Percentiles rank a stretch among this genome's conserved stretches.
Evolutionary conservation across 2,113 vertebrate species (phyloP).

Genomic region (Pitta sordida): DNA sequence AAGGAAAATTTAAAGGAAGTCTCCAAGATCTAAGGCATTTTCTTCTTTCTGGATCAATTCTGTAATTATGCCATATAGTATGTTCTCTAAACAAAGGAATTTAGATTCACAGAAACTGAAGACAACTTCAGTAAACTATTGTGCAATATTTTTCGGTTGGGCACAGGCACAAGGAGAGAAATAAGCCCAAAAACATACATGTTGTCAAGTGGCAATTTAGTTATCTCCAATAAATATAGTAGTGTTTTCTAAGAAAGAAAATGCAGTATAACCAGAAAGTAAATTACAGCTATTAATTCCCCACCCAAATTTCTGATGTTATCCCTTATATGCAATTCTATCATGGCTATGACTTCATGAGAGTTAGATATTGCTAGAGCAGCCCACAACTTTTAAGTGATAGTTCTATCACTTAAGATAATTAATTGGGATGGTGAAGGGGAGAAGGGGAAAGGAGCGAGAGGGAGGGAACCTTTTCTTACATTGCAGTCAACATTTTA

Average conservation of each 20-base stretch:
- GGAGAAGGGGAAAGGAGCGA: too few relatives aligned
- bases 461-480: neutral
- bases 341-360: neutral
- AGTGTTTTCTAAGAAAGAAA: neutral
- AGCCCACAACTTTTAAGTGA: neutral
- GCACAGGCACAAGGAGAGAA: neutral
- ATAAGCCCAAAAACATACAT: neutral
- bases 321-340: neutral
- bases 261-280: neutral
- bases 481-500: neutral
- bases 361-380: neutral
- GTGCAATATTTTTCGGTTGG: neutral
- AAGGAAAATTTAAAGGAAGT: neutral
- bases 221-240: neutral
- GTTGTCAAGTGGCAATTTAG: neutral
- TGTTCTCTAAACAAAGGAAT: neutral
- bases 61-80: neutral
- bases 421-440: neutral
- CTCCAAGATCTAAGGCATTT: neutral
- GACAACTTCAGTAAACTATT: neutral
- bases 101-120: neutral
- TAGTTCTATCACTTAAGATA: neutral
- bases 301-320: neutral
- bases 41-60: neutral
- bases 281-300: slow-evolving; percentile 25